Base-by-base conservation (phyloP, 30 jellyfish, hydroid and myxozoan genomes). In the Catostylus mosaicus region DNA sequence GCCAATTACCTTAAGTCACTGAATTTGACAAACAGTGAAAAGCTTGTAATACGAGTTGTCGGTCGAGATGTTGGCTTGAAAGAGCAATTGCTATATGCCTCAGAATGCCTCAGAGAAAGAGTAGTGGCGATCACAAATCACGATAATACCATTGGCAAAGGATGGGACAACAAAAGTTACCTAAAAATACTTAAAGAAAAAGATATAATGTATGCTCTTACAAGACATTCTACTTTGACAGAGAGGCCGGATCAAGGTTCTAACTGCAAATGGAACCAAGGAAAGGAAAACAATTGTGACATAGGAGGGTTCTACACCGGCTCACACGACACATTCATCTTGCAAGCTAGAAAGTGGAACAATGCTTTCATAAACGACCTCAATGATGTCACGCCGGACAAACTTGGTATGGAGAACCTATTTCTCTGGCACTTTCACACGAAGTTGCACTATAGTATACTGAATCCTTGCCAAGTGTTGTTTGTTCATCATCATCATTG, bases 401-500 rank as follows among this genome's bases (percentile, higher is more conserved):
- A 54, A 77, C 59, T 27, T 18, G 89, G 93, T 10, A 75, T 66
- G 88, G 97, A 89, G 70, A 82, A 63, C 16, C 26, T 77, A 31
- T 32, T 89, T 2, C 75, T 89, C 30, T 75, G 88, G 88, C 5
- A 73, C n/a, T 75, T 81, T 29, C 57, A 83, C 24, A 50, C 69
- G 16, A 75, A 82, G 38, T 32, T 82, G 46, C 38, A 82, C 2
- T 89, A 89, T 50, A 56, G 61, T 20, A 86, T 89, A 34, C 54
- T 78, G 54, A 89, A 89, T 36, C 95, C 97, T 10, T 89, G 97
- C 68, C 48, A 59, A 34, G 33, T 48, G 7, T 72, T 89, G 31
- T n/a, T 22, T 40, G 89, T 61, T 24, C 87, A 89, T 65, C 97
- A 89, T 65, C 89, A 67, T 33, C 97, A 89, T 50, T 89, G 97